Evolutionary conservation across 1,140 invertebrate genomes (phyloP).

Genomic region (Diorhabda carinulata): DNA sequence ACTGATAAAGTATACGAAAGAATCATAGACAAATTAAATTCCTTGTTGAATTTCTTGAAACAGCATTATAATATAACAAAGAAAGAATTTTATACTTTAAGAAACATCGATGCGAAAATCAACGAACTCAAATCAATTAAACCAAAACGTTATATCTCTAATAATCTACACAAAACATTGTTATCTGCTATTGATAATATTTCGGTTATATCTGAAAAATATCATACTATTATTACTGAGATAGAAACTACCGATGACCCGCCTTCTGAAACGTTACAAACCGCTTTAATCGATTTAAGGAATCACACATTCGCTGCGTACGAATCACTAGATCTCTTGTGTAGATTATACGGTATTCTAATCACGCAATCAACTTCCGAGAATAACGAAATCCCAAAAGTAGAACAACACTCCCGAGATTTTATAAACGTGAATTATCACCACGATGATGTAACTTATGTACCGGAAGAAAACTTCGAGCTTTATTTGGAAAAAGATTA

Average conservation of each 20-base stretch:
- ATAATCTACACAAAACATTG: slow-evolving; percentile 25
- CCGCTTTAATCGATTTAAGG: slow-evolving; percentile 22
- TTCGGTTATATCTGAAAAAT: slow-evolving; percentile 29
- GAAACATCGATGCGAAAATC: slow-evolving; percentile 22
- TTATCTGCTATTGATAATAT: slow-evolving; percentile 24
- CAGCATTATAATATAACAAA: slow-evolving; percentile 7
- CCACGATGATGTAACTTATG: slow-evolving; percentile 23
- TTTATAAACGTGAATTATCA: background rate
- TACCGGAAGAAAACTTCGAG: slow-evolving; percentile 29
- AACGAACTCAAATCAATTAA: slow-evolving; percentile 4
- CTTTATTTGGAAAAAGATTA: slow-evolving; percentile 21
- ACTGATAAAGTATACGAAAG: background rate
- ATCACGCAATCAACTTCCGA: background rate
- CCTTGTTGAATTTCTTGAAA: slow-evolving; percentile 5
- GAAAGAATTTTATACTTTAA: slow-evolving; percentile 21
- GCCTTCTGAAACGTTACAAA: slow-evolving; percentile 16
- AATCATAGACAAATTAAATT: slow-evolving; percentile 9
- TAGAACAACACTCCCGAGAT: background rate
- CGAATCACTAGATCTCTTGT: slow-evolving; percentile 30
- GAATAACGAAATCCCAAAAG: background rate
- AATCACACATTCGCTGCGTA: slow-evolving; percentile 28
- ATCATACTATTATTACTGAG: slow-evolving; percentile 16
- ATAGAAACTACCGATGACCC: slow-evolving; percentile 16
- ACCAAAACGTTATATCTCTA: slow-evolving; percentile 12
- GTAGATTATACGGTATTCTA: slow-evolving; percentile 28